These are phyloP conservation scores for Chionis minor DNA, from an alignment of 2,113 vertebrate genomes.

Conservation along the genomic window DNA sequence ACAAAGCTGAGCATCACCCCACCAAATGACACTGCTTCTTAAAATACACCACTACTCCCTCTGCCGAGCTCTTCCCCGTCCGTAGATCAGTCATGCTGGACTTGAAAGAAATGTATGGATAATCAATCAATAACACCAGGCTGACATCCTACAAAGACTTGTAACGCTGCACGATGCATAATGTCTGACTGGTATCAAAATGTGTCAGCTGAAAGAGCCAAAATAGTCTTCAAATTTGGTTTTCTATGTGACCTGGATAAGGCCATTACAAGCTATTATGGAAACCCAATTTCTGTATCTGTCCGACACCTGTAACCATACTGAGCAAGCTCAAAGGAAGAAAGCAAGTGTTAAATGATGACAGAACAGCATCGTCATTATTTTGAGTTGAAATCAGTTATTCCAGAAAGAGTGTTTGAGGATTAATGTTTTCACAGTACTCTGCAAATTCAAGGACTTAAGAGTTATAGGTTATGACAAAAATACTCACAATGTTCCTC, in stretches of 20 bases:
- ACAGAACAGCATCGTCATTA: background rate
- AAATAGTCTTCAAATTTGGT: background rate
- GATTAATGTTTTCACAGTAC: background rate
- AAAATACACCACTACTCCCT: background rate
- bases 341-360: background rate
- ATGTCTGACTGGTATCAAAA: background rate
- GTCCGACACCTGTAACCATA: background rate
- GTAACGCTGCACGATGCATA: background rate
- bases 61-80: background rate
- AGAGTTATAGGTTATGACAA: background rate
- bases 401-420: background rate
- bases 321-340: background rate
- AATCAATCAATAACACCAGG: background rate
- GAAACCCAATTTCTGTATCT: background rate
- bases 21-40: background rate
- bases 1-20: background rate
- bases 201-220: background rate
- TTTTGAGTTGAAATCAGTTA: background rate
- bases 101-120: background rate
- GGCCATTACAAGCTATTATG: background rate
- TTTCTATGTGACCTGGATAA: background rate
- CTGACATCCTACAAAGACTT: background rate
- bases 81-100: too few relatives aligned
- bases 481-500: slow-evolving; percentile 85
- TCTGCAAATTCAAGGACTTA: background rate